Evolutionary conservation across 2,113 vertebrate species (phyloP), one percentile per base, ranked within the genome.

Genomic region (Bombycilla garrulus): DNA sequence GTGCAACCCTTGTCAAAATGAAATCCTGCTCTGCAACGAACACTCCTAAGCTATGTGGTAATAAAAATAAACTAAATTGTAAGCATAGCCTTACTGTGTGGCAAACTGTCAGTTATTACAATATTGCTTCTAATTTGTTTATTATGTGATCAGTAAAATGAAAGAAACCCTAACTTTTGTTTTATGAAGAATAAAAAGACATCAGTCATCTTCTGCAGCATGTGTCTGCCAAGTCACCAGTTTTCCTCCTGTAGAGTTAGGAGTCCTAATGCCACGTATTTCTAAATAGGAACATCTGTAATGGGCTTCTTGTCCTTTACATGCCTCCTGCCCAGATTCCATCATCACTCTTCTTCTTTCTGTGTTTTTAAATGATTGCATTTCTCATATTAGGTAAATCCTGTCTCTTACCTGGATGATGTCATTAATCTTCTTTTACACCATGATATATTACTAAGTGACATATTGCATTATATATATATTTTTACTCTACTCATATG

Each of bases 401-500:
- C 90, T 94, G 93, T 97, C 92, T 76, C 88, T 95, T 95, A 97
- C 93, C 74, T 95, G 94, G 92, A 89, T 97, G 96, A 97, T 97
- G 96, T 96, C 94, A 95, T 97, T 97, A 97, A 97, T 97, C 96
- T 97, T 97, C 83, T 97, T 97, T 97, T 95, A 50, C 95, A 91
- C 96, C 69, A 74, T 97, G 96, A 97, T 97, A 45, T 81, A 97
- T 97, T 96, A 69, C 95, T 85, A 92, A 94, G 88, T 96, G 97
- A 97, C 96, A 97, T 76, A 33, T 74, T 91, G 88, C 81, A 86
- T 91, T 88, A 84, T 96, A 26, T 69, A 81, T 16, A 17, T 95
- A 94, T 97, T 97, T 95, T 92, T 96, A 97, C 95, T 84, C 96
- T 25, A 81, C 96, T 97, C 96, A 95, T 96, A 97, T 0, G 5